phyloP scores from a whole-genome alignment of 2,113 vertebrate species.

The Elephas maximus region DNA sequence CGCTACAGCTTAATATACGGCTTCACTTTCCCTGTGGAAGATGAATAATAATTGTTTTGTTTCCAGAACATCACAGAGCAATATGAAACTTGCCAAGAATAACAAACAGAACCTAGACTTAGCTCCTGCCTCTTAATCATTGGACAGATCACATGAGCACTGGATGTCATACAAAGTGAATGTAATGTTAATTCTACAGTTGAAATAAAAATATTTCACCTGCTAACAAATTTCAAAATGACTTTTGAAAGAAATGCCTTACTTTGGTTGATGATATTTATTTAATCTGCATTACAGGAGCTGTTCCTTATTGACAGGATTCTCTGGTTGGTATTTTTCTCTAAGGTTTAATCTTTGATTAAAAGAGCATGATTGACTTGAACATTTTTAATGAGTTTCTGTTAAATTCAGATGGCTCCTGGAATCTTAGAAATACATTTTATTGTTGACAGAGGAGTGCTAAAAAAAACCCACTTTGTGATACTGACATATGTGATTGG shows the following conservation, averaged over 20 bases:
- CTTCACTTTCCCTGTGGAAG: constrained; percentile 52
- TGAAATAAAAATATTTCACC: constrained; percentile 68
- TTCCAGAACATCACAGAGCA: constrained; percentile 60
- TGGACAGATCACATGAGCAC: constrained; percentile 39
- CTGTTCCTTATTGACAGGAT: not conserved
- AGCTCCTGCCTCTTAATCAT: constrained; percentile 35
- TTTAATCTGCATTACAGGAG: constrained; percentile 22
- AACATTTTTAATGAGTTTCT: constrained; percentile 50
- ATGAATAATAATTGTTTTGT: constrained; percentile 74
- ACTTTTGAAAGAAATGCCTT: constrained; percentile 43
- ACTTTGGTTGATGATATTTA: constrained; percentile 24
- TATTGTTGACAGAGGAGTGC: not conserved
- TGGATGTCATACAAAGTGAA: constrained; percentile 47
- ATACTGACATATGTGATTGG: not conserved
- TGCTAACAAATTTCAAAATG: constrained; percentile 45
- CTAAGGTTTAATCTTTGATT: constrained; percentile 24
- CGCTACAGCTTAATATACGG: constrained; percentile 46
- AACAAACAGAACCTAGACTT: constrained; percentile 56
- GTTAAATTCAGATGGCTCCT: not conserved
- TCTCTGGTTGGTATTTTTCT: constrained; percentile 56
- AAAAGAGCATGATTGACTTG: constrained; percentile 35
- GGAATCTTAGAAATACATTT: constrained; percentile 20
- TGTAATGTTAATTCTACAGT: not conserved
- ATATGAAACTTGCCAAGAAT: constrained; percentile 74
- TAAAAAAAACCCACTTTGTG: constrained; percentile 8